These are phyloP conservation scores for Ophiodon elongatus DNA, from an alignment of 2,113 vertebrate genomes.

Conservation along the genomic window DNA sequence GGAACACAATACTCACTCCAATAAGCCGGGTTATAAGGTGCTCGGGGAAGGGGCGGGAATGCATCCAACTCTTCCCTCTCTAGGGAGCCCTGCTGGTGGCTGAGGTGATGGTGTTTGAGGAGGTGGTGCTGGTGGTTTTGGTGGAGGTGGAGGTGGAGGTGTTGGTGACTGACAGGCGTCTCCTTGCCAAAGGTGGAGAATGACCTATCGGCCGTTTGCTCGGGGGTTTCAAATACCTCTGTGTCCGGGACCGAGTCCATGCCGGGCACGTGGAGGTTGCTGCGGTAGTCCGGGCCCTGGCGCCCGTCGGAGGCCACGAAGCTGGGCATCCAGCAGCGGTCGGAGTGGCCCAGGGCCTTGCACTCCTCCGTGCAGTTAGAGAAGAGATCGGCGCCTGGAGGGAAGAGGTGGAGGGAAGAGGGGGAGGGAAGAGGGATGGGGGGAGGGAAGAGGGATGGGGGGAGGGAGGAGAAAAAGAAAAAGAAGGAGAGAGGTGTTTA, in stretches of 20 bases:
- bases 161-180: constrained; percentile 84
- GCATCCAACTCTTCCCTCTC: constrained; percentile 96
- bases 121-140: constrained; percentile 64
- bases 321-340: constrained; percentile 99
- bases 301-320: constrained; percentile 95
- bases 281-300: constrained; percentile 97
- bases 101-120: constrained; percentile 76
- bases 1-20: constrained; percentile 92
- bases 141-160: constrained; percentile 58
- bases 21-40: constrained; percentile 95
- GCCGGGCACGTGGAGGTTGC: constrained; percentile 98
- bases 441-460: not conserved
- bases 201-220: constrained; percentile 91
- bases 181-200: constrained; percentile 99
- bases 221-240: constrained; percentile 95
- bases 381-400: constrained; percentile 93
- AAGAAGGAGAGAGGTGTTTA: not conserved
- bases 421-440: not conserved
- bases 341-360: constrained; percentile 98
- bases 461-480: too few relatives aligned
- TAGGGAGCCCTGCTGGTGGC: constrained; percentile 86
- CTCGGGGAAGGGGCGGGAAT: constrained; percentile 92
- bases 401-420: too few relatives aligned
- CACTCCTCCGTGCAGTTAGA: constrained; percentile 99
- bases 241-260: constrained; percentile 99